Percentiles rank a stretch among this genome's conserved stretches.
Conservation (phyloP, 2,888 invertebrate species). For the Glaucopsyche alexis region DNA sequence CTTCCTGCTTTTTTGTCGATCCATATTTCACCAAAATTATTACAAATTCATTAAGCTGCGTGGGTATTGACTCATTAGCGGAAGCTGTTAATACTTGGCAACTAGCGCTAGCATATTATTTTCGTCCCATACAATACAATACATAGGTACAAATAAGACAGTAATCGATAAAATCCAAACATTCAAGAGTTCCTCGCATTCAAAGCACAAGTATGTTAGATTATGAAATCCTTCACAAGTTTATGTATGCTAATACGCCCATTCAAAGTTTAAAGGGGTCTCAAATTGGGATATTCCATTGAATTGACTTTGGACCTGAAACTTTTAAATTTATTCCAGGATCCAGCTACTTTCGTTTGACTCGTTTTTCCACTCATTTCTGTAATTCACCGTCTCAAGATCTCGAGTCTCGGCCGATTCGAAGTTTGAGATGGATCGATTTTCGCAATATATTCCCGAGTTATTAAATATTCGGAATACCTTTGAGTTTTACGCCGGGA, state of each 20-base stretch:
- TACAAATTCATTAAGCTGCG: too few relatives aligned
- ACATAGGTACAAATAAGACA: neutral
- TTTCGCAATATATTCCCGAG: slow-evolving; percentile 5
- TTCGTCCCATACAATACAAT: too few relatives aligned
- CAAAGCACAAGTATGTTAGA: neutral
- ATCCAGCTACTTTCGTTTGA: slow-evolving; percentile 36
- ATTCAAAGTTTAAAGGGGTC: slow-evolving; percentile 28
- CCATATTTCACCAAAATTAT: too few relatives aligned
- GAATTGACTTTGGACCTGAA: slow-evolving; percentile 42
- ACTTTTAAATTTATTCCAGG: slow-evolving; percentile 44
- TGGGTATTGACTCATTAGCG: too few relatives aligned
- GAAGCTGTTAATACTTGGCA: too few relatives aligned
- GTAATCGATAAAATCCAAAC: neutral
- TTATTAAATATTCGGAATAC: slow-evolving; percentile 10
- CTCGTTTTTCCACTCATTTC: slow-evolving; percentile 40
- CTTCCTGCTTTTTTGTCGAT: too few relatives aligned
- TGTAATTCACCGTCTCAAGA: slow-evolving; percentile 37
- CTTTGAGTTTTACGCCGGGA: slow-evolving; percentile 1
- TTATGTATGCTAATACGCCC: slow-evolving; percentile 26
- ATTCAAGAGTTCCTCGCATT: neutral
- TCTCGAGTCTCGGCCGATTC: slow-evolving; percentile 33
- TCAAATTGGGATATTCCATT: slow-evolving; percentile 43
- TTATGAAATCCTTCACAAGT: slow-evolving; percentile 16
- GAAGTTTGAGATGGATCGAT: slow-evolving; percentile 6
- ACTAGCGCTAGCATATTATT: too few relatives aligned